A percentile compares a stretch with the other conserved stretches of the same genome.
These are phyloP conservation scores for Apocheima hispidaria DNA, from an alignment of 2,888 invertebrate genomes.

Conservation along the genomic window DNA sequence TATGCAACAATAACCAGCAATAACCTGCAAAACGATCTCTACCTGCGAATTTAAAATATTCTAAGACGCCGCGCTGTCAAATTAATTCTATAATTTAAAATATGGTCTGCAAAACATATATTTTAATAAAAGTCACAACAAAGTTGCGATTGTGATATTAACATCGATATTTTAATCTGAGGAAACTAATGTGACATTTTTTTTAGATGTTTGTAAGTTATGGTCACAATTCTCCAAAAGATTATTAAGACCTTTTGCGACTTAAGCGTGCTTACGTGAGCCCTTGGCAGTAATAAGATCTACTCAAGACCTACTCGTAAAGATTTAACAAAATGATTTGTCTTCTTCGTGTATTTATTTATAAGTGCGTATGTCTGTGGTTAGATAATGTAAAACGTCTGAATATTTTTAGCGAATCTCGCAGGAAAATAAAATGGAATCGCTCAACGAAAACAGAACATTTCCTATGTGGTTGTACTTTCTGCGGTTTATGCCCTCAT, in stretches of 20 bases:
- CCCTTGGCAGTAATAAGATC: constrained; percentile 5
- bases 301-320: constrained; percentile 15
- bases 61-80: constrained; percentile 60
- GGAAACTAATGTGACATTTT: constrained; percentile 44
- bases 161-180: constrained; percentile 63
- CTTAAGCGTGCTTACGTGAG: constrained; percentile 17
- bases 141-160: constrained; percentile 67
- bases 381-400: constrained; percentile 23
- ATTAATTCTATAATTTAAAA: constrained; percentile 68
- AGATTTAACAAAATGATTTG: constrained; percentile 12
- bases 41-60: constrained; percentile 27
- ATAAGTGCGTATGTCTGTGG: not conserved
- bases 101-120: constrained; percentile 57
- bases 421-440: constrained; percentile 34
- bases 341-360: not conserved
- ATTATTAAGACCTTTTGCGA: constrained; percentile 27
- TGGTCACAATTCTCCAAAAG: constrained; percentile 16
- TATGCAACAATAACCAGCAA: not conserved
- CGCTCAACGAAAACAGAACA: constrained; percentile 22
- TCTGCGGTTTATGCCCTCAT: constrained; percentile 40
- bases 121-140: constrained; percentile 58
- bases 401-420: constrained; percentile 25
- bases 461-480: constrained; percentile 26
- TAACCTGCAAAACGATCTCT: constrained; percentile 2
- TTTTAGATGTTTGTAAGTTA: constrained; percentile 25